A percentile compares a stretch with the other conserved stretches of the same genome.
These are phyloP conservation scores for Metalampra italica DNA, from an alignment of 2,888 invertebrate genomes.

Conservation along the genomic window DNA sequence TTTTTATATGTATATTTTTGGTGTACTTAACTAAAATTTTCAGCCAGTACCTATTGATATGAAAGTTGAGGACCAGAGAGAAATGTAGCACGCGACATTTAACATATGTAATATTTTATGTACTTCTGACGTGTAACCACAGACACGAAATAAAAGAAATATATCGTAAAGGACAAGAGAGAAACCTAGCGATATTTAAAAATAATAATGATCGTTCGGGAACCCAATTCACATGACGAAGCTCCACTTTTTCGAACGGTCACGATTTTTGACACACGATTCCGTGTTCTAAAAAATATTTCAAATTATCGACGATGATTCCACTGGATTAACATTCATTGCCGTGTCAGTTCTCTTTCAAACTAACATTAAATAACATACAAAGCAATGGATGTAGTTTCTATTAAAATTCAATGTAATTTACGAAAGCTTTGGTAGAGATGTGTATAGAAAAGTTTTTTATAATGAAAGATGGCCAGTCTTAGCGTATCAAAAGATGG, in stretches of 20 bases:
- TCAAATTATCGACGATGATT: constrained; percentile 3
- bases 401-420: not conserved
- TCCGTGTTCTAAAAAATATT: constrained; percentile 18
- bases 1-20: too few species aligned
- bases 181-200: not conserved
- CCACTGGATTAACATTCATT: not conserved
- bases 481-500: constrained; percentile 19
- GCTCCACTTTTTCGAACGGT: constrained; percentile 25
- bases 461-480: constrained; percentile 24
- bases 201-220: constrained; percentile 15
- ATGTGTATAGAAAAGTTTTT: constrained; percentile 17
- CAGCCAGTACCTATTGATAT: too few species aligned
- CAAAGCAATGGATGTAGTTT: not conserved
- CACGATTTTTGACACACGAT: constrained; percentile 33
- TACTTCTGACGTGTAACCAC: too few species aligned
- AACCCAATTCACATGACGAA: constrained; percentile 23
- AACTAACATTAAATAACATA: not conserved
- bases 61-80: too few species aligned
- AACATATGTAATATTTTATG: too few species aligned
- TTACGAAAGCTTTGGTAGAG: not conserved
- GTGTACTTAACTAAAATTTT: too few species aligned
- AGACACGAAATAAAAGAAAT: too few species aligned
- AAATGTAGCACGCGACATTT: too few species aligned
- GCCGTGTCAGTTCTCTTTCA: not conserved
- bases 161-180: not conserved